Percentiles rank a stretch among this genome's conserved stretches.
Evolutionary conservation across 2,113 vertebrate species (phyloP).

Genomic region (Lucifuga dentata): DNA sequence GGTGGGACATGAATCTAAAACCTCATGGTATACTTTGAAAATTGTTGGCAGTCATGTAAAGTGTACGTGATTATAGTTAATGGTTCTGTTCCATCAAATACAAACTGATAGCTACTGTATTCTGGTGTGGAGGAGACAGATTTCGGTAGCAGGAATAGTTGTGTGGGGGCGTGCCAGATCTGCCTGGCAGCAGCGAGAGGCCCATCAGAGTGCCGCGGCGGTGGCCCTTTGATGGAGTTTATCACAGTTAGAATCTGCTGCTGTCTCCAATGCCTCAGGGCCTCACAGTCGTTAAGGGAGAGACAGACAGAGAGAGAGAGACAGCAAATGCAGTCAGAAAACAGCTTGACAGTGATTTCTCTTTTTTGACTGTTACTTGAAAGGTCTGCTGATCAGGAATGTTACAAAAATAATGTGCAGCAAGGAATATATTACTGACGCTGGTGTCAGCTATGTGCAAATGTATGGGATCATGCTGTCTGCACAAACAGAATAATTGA

Average conservation of each 20-base stretch:
- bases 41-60: slow-evolving; percentile 43
- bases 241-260: slow-evolving; percentile 66
- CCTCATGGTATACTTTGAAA: slow-evolving; percentile 23
- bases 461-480: background rate
- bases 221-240: slow-evolving; percentile 67
- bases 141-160: slow-evolving; percentile 41
- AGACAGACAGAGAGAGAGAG: slow-evolving; percentile 23
- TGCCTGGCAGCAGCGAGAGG: slow-evolving; percentile 41
- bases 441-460: background rate
- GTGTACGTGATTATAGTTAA: slow-evolving; percentile 22
- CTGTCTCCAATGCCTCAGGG: slow-evolving; percentile 64
- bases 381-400: slow-evolving; percentile 47
- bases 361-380: slow-evolving; percentile 30
- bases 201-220: slow-evolving; percentile 41
- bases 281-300: slow-evolving; percentile 43
- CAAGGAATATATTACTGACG: slow-evolving; percentile 21
- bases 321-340: slow-evolving; percentile 26
- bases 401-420: slow-evolving; percentile 40
- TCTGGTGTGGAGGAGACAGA: slow-evolving; percentile 34
- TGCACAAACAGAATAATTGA: slow-evolving; percentile 14
- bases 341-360: slow-evolving; percentile 37
- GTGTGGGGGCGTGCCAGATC: slow-evolving; percentile 46
- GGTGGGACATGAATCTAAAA: slow-evolving; percentile 62
- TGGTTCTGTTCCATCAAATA: slow-evolving; percentile 38
- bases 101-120: slow-evolving; percentile 40